These are phyloP conservation scores for Aurelia sp. DNA, from an alignment of 30 jellyfish, hydroid and myxozoan species.

Conservation along the genomic window DNA sequence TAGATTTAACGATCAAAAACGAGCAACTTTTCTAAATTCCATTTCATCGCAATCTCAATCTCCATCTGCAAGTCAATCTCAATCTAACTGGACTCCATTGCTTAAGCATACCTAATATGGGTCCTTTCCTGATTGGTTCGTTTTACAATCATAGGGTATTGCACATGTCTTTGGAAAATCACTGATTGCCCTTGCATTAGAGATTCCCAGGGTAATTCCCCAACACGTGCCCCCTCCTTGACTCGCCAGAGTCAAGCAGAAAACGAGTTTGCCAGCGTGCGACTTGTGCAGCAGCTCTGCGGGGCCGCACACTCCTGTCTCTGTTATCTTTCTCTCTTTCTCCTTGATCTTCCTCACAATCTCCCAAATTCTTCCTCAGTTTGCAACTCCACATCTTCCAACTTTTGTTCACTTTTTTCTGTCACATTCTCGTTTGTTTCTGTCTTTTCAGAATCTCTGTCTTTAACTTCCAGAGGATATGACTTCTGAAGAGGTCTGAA, in stretches of 20 bases:
- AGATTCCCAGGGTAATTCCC: not conserved
- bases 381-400: not conserved
- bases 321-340: not conserved
- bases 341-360: not conserved
- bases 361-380: not conserved
- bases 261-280: constrained; percentile 17
- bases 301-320: constrained; percentile 6
- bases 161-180: no score
- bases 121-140: no score
- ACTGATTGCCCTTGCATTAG: no score
- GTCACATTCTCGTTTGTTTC: not conserved
- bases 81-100: no score
- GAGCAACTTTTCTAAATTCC: no score
- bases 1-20: no score
- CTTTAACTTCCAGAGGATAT: constrained; percentile 15
- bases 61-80: no score
- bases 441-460: no score
- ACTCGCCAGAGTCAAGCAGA: constrained; percentile 50
- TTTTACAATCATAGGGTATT: no score
- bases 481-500: constrained; percentile 34
- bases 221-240: constrained; percentile 58
- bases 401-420: not conserved
- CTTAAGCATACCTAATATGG: no score
- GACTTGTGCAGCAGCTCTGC: constrained; percentile 24
- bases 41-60: no score